Evolutionary conservation across 2,888 invertebrate species (phyloP), one percentile per base, ranked within the genome.

Genomic region (Dryadula phaetusa): DNA sequence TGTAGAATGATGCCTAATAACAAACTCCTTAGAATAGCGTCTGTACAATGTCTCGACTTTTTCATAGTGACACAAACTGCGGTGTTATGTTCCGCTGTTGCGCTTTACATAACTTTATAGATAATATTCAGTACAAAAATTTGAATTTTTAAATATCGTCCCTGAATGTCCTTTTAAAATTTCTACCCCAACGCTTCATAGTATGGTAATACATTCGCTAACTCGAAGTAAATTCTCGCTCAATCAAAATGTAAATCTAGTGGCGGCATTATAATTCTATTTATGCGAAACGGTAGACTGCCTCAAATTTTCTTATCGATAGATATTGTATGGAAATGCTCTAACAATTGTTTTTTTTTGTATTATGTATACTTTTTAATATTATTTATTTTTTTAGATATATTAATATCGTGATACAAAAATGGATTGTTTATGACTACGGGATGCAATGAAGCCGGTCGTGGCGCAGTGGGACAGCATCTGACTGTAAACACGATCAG

Each of bases 171-270:
- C 18, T 16, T 1, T 52, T 40, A 25, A 53, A 20, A 63, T 44
- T 22, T 18, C 20, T 32, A 44, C 18, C 10, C 4, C 25, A 18
- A 8, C 20, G 25, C 16, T 16, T 25, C 8, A 14, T 37, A 34
- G 14, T 56, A 64, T 37, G 34, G 46, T 62, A 67, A 44, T 67
- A 58, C 34, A 63, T 61, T 64, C 61, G 65, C 58, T 62, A 67
- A 46, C 22, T 58, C n/a, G 10, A 58, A 70, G 66, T 67, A 63
- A 65, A 72, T 70, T 70, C 54, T 54, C 68, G 72, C 75, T 78
- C 80, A 79, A 85, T 86, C 83, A 85, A 83, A 84, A 86, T 86
- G 85, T 79, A 83, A 86, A 85, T 86, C 75, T 72, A 44, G 74
- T 77, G 74, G 78, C 76, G 72, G 71, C 74, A 73, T 83, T 79